Base-by-base conservation (phyloP, 2,888 invertebrate genomes). In the Agriopis aurantiaria region DNA sequence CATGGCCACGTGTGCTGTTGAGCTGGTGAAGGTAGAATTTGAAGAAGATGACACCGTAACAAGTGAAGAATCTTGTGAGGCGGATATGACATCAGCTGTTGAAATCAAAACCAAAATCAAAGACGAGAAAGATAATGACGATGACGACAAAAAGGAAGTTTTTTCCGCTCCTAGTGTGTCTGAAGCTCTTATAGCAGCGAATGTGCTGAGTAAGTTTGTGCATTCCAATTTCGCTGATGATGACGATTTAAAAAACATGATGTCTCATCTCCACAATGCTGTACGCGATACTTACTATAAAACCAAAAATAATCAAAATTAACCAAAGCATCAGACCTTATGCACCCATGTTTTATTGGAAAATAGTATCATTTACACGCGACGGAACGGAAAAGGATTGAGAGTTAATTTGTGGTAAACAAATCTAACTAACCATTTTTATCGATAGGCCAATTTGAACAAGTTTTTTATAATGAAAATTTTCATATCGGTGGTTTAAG, bases 241-340 rank as follows among this genome's bases (percentile, higher is more conserved):
- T 81, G 53, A 52, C 8, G 1, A 60, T 52, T 23, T 58, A 12
- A 58, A 58, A 48, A 48, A 12, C 23, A 48, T 46, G 58, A 58
- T 58, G 58, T 23, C 58, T 46, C 33, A n/a, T 12, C n/a, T 58
- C 23, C 58, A 46, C 11, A n/a, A 33, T 33, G 58, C 46, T 8
- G 12, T 58, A 48, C 58, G 12, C 0, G 58, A 57, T 9, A n/a
- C 58, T 58, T 58, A 48, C 17, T 12, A 46, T 46, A 12, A 8
- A 48, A 48, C 14, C n/a, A 46, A 46, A 48, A n/a, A 33, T 17
- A n/a, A 41, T 41, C 2, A 41, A n/a, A 40, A 12, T 41, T 55
- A n/a, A 40, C 40, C 12, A 40, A 40, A 40, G 12, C 12, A 23
- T 10, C 11, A 11, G 10, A 23, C n/a, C 14, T 4, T 33, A 33